Evolutionary conservation across 2,113 vertebrate genomes (phyloP).

Genomic region (Carlito syrichta): DNA sequence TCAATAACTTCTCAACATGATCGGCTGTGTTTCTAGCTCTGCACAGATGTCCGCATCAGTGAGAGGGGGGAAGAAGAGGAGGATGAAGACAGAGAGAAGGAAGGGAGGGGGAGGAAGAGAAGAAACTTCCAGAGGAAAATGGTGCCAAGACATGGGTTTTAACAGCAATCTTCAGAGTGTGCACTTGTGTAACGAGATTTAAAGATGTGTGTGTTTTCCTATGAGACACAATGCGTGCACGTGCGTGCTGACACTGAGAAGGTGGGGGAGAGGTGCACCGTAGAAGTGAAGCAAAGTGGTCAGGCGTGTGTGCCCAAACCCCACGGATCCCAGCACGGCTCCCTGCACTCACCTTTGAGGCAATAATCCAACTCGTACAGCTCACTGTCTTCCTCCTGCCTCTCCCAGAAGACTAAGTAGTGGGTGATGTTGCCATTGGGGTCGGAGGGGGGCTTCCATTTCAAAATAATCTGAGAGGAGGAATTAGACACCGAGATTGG

Average conservation of each 20-base stretch:
- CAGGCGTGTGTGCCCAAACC: accelerated
- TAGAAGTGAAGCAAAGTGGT: accelerated
- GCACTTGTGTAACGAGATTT: background rate
- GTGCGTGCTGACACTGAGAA: background rate
- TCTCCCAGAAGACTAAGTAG: constrained; percentile 93
- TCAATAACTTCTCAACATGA: accelerated
- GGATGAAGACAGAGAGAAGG: background rate
- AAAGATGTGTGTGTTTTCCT: background rate
- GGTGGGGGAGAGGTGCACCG: background rate
- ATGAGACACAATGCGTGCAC: background rate
- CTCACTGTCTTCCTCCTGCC: constrained; percentile 92
- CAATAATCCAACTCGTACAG: constrained; percentile 95
- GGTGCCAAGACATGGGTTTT: background rate
- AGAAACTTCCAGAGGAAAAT: background rate
- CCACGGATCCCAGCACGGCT: background rate
- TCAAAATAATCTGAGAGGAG: constrained; percentile 95
- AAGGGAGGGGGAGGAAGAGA: accelerated
- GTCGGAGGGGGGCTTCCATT: constrained; percentile 95
- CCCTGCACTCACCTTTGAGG: constrained; percentile 87
- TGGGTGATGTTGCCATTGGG: constrained; percentile 98
- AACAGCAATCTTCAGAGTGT: background rate
- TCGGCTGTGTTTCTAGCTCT: background rate
- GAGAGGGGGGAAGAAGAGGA: background rate
- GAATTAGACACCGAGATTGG: constrained; percentile 95
- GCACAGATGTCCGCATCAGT: background rate